These are phyloP conservation scores for Crocuta crocuta DNA, from an alignment of 2,113 vertebrate species.

Conservation along the genomic window DNA sequence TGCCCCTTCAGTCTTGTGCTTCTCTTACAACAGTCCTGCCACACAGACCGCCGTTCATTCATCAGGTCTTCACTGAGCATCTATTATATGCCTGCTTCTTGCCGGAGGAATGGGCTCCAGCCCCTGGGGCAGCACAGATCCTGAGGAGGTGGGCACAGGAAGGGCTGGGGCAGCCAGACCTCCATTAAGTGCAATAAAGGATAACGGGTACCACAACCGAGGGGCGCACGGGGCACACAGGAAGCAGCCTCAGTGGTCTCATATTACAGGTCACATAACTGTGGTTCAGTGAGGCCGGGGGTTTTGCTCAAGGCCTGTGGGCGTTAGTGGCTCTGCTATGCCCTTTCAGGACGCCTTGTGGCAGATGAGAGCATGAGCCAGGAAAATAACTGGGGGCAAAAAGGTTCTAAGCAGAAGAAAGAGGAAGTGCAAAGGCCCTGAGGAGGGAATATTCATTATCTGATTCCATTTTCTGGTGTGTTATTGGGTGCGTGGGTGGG, in stretches of 20 bases:
- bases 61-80: not conserved
- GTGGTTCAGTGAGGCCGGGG: not conserved
- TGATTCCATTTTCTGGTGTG: not conserved
- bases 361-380: not conserved
- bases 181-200: too few relatives aligned
- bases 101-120: not conserved
- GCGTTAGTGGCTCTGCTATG: not conserved
- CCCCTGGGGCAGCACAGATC: not conserved
- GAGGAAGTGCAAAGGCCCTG: not conserved
- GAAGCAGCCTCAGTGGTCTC: not conserved
- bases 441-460: not conserved
- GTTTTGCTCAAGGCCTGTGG: not conserved
- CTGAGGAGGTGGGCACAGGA: too few relatives aligned
- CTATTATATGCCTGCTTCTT: fast-evolving
- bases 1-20: not conserved
- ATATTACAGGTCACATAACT: not conserved
- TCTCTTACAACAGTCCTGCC: not conserved
- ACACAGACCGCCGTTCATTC: not conserved
- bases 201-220: not conserved
- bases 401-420: not conserved
- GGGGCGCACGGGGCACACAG: fast-evolving
- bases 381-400: not conserved
- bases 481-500: not conserved
- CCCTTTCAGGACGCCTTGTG: not conserved
- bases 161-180: not conserved